Evolutionary conservation across 1,140 invertebrate genomes (phyloP).

Genomic region (Bradynema listronoti): DNA sequence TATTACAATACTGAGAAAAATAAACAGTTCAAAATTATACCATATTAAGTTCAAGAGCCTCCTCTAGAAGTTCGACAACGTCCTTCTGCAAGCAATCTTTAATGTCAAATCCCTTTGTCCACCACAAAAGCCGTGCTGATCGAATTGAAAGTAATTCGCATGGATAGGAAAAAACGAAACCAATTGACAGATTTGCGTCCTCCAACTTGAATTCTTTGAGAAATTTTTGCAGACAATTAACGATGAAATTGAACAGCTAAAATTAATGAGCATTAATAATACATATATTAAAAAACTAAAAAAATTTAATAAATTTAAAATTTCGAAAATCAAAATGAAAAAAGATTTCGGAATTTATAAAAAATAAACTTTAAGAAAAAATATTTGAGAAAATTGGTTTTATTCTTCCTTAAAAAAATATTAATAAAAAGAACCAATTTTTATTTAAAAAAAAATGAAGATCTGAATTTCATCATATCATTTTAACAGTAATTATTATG

Average conservation of each 20-base stretch:
- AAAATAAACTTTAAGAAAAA: too few species aligned
- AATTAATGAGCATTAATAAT: too few species aligned
- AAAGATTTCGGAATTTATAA: too few species aligned
- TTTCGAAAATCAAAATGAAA: too few species aligned
- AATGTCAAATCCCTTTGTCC: conserved; percentile 58
- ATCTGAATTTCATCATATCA: too few species aligned
- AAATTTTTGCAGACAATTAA: conserved; percentile 58
- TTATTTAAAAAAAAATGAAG: too few species aligned
- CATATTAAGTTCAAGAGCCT: conserved; percentile 57
- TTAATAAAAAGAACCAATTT: too few species aligned
- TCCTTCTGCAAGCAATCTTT: conserved; percentile 56
- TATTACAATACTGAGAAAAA: not conserved
- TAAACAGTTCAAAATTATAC: conserved; percentile 27
- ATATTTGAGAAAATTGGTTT: too few species aligned
- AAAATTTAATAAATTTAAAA: too few species aligned
- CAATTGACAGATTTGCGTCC: conserved; percentile 55
- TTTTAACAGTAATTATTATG: not conserved
- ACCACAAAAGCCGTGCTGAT: conserved; percentile 55
- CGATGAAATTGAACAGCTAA: conserved; percentile 57
- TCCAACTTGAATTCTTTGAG: conserved; percentile 53
- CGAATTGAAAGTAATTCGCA: conserved; percentile 56
- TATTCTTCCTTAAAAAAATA: too few species aligned
- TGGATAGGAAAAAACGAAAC: conserved; percentile 57
- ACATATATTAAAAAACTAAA: conserved; percentile 19
- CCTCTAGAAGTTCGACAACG: conserved; percentile 50